Evolutionary conservation across 92 coral and sea anemone species (phyloP).

Genomic region (Parazoanthus swiftii): DNA sequence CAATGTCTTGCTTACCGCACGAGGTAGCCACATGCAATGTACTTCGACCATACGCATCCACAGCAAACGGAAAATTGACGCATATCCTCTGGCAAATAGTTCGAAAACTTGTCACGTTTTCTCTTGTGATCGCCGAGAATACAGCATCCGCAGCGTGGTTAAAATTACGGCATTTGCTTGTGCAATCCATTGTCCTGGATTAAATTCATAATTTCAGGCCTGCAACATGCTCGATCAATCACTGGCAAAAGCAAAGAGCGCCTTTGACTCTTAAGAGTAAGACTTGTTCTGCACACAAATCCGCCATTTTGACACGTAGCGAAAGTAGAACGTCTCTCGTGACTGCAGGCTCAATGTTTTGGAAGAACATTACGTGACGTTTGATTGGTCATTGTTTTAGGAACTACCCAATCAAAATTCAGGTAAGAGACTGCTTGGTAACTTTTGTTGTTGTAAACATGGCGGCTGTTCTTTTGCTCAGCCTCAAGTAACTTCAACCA

Average conservation of each 20-base stretch:
- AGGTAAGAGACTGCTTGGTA: constrained; percentile 16
- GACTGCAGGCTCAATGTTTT: constrained; percentile 42
- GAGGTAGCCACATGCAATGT: constrained; percentile 90
- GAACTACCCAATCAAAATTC: constrained; percentile 16
- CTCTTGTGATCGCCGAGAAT: constrained; percentile 81
- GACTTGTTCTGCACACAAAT: background rate
- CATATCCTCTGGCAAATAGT: constrained; percentile 67
- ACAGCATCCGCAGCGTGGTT: constrained; percentile 67
- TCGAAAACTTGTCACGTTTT: constrained; percentile 62
- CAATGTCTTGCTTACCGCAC: constrained; percentile 81
- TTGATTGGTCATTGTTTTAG: constrained; percentile 43
- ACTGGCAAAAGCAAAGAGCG: too few relatives aligned
- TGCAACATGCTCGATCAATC: too few relatives aligned
- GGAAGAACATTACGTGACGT: constrained; percentile 12
- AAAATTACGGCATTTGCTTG: constrained; percentile 73
- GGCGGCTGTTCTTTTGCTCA: constrained; percentile 16
- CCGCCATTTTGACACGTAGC: constrained; percentile 76
- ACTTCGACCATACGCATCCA: constrained; percentile 77
- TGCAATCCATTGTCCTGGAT: constrained; percentile 74
- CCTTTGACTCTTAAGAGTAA: background rate
- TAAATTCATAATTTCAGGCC: constrained; percentile 49
- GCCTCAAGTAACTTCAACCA: background rate
- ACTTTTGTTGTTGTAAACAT: constrained; percentile 18
- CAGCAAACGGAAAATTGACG: constrained; percentile 65
- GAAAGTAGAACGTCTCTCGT: background rate